phyloP scores from a whole-genome alignment of 2,797 vertebrate species.

The Pseudomugil tenellus region DNA sequence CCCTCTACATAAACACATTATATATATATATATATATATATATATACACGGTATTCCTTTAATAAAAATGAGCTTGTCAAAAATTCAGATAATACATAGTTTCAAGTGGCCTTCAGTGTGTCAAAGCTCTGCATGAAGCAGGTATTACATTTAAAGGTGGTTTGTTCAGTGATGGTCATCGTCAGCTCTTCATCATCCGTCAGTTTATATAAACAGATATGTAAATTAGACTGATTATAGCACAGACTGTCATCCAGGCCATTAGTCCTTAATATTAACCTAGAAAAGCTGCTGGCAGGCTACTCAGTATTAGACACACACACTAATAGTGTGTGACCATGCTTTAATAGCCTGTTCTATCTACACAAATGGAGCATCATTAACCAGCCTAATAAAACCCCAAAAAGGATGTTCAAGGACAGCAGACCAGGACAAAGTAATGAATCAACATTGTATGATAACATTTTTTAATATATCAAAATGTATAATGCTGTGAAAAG shows the following conservation, averaged over 20 bases:
- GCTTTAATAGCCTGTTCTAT: slow-evolving; percentile 6
- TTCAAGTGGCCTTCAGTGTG: slow-evolving; percentile 4
- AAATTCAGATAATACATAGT: too few relatives aligned
- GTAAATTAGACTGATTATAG: slow-evolving; percentile 30
- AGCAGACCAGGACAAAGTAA: slow-evolving; percentile 1
- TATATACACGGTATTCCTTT: too few relatives aligned
- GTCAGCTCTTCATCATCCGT: slow-evolving; percentile 1
- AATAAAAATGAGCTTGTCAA: too few relatives aligned
- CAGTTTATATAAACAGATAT: slow-evolving; percentile 27
- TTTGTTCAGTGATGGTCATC: slow-evolving; percentile 8
- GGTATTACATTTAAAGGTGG: background rate
- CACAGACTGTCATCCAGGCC: slow-evolving; percentile 19
- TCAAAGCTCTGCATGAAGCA: background rate
- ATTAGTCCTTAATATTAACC: slow-evolving; percentile 7
- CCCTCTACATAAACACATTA: too few relatives aligned
- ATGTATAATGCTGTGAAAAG: background rate
- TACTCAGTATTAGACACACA: slow-evolving; percentile 12
- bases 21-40: too few relatives aligned
- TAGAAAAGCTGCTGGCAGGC: slow-evolving; percentile 18
- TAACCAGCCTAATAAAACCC: slow-evolving; percentile 15
- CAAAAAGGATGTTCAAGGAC: background rate
- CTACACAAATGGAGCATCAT: slow-evolving; percentile 17
- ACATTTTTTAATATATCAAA: slow-evolving; percentile 5
- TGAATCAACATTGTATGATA: background rate
- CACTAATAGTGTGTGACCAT: background rate